Evolutionary conservation across 2,113 vertebrate species (phyloP), one percentile per base, ranked within the genome.

Genomic region (Nyctereutes procyonoides): DNA sequence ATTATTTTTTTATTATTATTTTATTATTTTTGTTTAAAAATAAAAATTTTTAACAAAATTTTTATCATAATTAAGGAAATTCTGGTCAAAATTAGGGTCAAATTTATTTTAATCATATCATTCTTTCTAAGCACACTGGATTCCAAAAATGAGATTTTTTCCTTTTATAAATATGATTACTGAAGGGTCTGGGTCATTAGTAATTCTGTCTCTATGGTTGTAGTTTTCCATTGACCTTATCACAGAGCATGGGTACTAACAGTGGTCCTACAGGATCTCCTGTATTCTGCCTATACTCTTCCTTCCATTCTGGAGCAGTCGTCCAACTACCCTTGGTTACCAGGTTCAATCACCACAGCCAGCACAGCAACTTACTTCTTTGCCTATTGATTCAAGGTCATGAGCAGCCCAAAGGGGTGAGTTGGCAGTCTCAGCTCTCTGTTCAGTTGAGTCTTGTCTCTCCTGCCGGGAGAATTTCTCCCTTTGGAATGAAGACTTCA

Each of bases 31-130:
- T 43, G 5, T 43, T 43, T 43, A 43, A 43, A 43, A 81, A 62
- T 43, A 43, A 43, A 43, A 81, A 62, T 48, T 55, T 73, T 28
- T 67, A 93, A 30, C 15, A 5, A 38, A 74, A 13, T 1, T 43
- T 80, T 81, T 89, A 84, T 22, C 20, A 71, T 28, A 7, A 86
- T 87, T 71, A 92, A 56, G 65, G 24, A 90, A 60, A 86, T 69
- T 89, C 16, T 93, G 11, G 10, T 82, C 48, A 89, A 85, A 77
- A 53, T 73, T 63, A 93, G 12, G 53, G 2, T 69, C 28, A 96
- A 79, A 58, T 91, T 71, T 80, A 94, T 84, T 94, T 60, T 83
- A 84, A 92, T 51, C 28, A 51, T 24, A n/a, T 93, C 48, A 85
- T 43, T 90, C 51, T 87, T 62, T 80, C n/a, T 79, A 88, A 95